Base-by-base conservation (phyloP, 2,797 vertebrate species). In the Anguilla anguilla region DNA sequence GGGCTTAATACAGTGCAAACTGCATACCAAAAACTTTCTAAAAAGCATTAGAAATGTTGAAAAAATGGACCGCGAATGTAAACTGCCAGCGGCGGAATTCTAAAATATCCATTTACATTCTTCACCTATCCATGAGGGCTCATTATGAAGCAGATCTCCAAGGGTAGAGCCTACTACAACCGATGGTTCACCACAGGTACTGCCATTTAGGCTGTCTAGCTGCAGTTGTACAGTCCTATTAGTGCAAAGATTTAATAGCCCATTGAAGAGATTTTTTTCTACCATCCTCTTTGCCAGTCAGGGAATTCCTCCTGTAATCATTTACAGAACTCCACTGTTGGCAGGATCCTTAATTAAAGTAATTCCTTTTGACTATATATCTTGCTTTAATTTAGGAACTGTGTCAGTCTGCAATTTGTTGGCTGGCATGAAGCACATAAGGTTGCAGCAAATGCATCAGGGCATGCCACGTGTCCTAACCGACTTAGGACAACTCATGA, bases 291-390 rank as follows among this genome's bases (percentile, higher is more conserved):
- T 94, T 95, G 91, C 94, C 96, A 97, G 96, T 96, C 97, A 97
- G 95, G 90, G 89, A 92, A 89, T 93, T 90, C 91, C 95, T 96
- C 96, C 95, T 93, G 94, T 93, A 93, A 94, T 92, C 94, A 96
- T 94, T 95, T 96, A 95, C 93, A 93, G 94, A 92, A 89, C 3
- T 95, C 93, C 92, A 92, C 92, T 88, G 91, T 95, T 91, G 95
- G 96, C 95, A 94, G 95, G 94, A 92, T 89, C 94, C 96, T 96
- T 97, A 97, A 97, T 97, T 97, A 97, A 96, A 95, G 93, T 59
- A 89, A 92, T 86, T 90, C 94, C 95, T 96, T 95, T 93, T 93
- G 90, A 93, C 94, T 94, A 95, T 95, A 95, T 94, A 95, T 94
- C 95, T 96, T 94, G 92, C 96, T 96, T 95, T 94, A 92, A 96